These are phyloP conservation scores for Maniola jurtina DNA, from an alignment of 1,140 invertebrate species.

Conservation along the genomic window DNA sequence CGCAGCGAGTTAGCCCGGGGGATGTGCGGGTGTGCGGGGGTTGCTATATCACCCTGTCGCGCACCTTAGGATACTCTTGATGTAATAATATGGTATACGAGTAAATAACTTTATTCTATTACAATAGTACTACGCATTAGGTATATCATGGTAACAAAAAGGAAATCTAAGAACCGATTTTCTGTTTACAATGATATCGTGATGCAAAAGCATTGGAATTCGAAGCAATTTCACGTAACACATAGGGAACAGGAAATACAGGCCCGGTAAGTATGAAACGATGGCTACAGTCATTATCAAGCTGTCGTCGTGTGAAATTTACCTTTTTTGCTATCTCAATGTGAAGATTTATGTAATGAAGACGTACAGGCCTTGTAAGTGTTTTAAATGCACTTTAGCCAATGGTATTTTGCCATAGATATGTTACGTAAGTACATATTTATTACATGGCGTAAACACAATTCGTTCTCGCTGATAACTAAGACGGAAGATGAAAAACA, in stretches of 20 bases:
- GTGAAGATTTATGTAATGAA: background rate
- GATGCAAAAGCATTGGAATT: constrained; percentile 15
- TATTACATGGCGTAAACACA: no score
- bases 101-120: background rate
- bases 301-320: constrained; percentile 13
- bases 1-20: no score
- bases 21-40: no score
- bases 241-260: constrained; percentile 15
- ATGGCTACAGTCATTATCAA: constrained; percentile 8
- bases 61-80: no score
- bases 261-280: constrained; percentile 10
- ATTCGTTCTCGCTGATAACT: no score
- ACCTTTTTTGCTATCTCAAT: constrained; percentile 1
- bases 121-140: background rate
- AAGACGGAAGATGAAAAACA: no score
- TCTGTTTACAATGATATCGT: constrained; percentile 13
- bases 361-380: background rate
- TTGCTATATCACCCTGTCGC: no score
- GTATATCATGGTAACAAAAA: constrained; percentile 12
- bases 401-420: background rate
- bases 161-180: constrained; percentile 13
- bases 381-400: background rate
- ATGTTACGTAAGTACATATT: no score
- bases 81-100: background rate
- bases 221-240: constrained; percentile 13